Base-by-base conservation (phyloP, 2,113 vertebrate species). In the Leptodactylus fuscus region DNA sequence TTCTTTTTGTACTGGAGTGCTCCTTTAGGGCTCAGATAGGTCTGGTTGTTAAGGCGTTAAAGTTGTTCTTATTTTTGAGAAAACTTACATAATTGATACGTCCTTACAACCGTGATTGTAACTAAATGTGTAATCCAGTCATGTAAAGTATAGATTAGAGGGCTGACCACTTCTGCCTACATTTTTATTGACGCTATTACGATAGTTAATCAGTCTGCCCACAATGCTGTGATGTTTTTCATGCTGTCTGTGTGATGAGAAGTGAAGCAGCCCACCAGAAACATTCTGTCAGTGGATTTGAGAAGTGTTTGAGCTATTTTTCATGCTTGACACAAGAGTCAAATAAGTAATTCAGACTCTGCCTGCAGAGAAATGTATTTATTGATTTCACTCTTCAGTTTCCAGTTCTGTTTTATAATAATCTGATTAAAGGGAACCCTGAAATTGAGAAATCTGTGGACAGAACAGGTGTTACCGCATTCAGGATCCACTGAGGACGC, bases 271-370 rank as follows among this genome's bases (percentile, higher is more conserved):
- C 77, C 32, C 53, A 80, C 77, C n/a, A 62, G 53, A 80, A 80
- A 80, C 53, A 62, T 60, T 62, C 77, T 44, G 53, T 60, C 55
- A 29, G 77, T 38, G 53, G 77, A 27, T 44, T 80, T 44, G 53
- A 80, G 36, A 80, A 80, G 77, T 80, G 77, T 80, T 80, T 44
- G 53, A 80, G 77, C 77, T 80, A 80, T 80, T 80, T 80, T 80
- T 80, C 77, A 60, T 60, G 77, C 77, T 62, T 80, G 77, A 80
- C 53, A 80, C 53, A 80, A 22, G 55, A 80, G 77, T 80, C 49
- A 79, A 79, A 79, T 79, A 58, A 44, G 77, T 80, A 80, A 80
- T 76, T 80, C 77, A 80, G 44, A 58, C 34, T 55, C 77, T 80
- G 36, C 77, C 55, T 80, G 77, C 53, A 80, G 53, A 80, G 53